phyloP scores from a whole-genome alignment of 2,797 vertebrate species.

The Gallinago nigripennis region DNA sequence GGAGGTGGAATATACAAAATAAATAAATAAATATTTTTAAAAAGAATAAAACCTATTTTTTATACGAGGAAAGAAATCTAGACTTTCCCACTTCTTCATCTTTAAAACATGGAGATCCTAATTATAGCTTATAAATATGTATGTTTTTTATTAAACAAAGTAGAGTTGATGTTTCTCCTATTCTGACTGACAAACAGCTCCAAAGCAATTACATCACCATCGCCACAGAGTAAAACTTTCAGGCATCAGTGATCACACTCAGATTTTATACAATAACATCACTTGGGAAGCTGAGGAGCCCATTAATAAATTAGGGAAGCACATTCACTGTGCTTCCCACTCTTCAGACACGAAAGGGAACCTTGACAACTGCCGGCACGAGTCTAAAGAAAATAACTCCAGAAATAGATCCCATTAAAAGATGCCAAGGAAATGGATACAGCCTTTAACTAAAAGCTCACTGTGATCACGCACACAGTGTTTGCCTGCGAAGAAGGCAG shows the following conservation, averaged over 20 bases:
- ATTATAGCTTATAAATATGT: not conserved
- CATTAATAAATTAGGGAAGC: constrained; percentile 4
- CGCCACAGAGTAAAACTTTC: not conserved
- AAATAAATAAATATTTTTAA: not conserved
- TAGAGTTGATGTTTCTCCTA: not conserved
- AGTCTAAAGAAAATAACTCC: not conserved
- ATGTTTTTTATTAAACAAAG: not conserved
- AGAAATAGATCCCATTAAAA: not conserved
- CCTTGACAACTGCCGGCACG: not conserved
- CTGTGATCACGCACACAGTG: rapidly evolving
- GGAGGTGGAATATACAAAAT: not conserved
- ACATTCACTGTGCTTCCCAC: not conserved
- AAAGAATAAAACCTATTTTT: not conserved
- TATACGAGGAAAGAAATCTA: not conserved
- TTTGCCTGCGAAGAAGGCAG: not conserved
- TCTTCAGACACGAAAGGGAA: not conserved
- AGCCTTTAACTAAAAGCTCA: not conserved
- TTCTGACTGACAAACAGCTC: not conserved
- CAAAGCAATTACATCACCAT: not conserved
- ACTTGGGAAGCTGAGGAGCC: not conserved
- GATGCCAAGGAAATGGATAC: not conserved
- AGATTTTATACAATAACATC: not conserved
- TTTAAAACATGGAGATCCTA: not conserved
- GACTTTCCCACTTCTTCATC: not conserved
- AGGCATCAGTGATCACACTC: not conserved